Evolutionary conservation across 2,888 invertebrate genomes (phyloP).

Genomic region (Tridacna gigas): DNA sequence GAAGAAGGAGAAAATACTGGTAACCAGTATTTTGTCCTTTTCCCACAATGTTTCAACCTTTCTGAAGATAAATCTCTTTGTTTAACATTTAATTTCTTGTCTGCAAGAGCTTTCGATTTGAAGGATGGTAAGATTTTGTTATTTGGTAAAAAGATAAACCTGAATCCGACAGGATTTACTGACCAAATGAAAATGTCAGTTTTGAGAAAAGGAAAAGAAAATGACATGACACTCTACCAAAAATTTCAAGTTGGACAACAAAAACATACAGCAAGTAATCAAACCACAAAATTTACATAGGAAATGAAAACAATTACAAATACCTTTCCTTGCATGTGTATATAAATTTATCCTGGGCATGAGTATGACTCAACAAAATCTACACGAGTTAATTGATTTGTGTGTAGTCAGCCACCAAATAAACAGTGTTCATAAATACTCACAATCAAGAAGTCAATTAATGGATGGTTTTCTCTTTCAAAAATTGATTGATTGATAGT

Average conservation of each 20-base stretch:
- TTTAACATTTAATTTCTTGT: too few species aligned
- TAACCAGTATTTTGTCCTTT: not conserved
- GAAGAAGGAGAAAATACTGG: not conserved
- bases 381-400: not conserved
- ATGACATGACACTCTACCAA: too few species aligned
- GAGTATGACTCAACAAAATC: conserved; percentile 1
- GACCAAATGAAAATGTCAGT: too few species aligned
- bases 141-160: not conserved
- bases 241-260: too few species aligned
- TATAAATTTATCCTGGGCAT: not conserved
- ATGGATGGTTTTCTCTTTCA: too few species aligned
- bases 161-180: not conserved
- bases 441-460: not conserved
- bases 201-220: too few species aligned
- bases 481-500: too few species aligned
- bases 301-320: too few species aligned
- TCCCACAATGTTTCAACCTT: not conserved
- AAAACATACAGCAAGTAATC: too few species aligned
- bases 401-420: not conserved
- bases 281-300: too few species aligned
- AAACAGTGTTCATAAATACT: not conserved
- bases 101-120: not conserved
- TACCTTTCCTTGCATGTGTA: not conserved
- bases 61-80: too few species aligned
- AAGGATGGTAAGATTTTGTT: not conserved